Evolutionary conservation across 2,113 vertebrate species (phyloP).

Genomic region (Amphilophus citrinellus): DNA sequence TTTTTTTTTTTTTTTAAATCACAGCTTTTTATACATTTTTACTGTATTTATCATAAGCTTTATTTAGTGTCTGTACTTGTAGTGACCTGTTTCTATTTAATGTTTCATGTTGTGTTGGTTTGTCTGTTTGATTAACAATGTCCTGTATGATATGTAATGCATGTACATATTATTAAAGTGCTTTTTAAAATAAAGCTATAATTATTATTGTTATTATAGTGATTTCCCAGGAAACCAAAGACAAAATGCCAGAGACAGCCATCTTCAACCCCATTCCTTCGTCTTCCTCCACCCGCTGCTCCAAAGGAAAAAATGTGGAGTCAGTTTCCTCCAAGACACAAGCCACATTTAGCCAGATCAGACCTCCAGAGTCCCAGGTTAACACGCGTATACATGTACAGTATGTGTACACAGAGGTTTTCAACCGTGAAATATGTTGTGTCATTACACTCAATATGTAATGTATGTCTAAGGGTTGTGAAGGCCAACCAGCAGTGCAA

Average conservation of each 20-base stretch:
- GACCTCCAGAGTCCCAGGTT: constrained; percentile 56
- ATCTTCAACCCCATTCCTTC: constrained; percentile 50
- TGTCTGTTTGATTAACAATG: neutral
- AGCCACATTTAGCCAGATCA: neutral
- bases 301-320: constrained; percentile 23
- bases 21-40: neutral
- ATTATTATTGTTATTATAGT: constrained; percentile 23
- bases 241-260: constrained; percentile 36
- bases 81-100: neutral
- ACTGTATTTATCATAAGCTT: rapidly evolving
- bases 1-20: neutral
- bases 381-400: neutral
- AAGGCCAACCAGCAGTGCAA: constrained; percentile 27
- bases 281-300: constrained; percentile 36
- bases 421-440: neutral
- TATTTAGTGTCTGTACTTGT: rapidly evolving
- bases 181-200: neutral
- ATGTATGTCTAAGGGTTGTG: constrained; percentile 17
- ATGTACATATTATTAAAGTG: neutral
- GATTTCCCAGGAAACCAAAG: neutral
- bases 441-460: neutral
- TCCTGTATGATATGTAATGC: neutral
- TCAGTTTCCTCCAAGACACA: constrained; percentile 32
- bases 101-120: neutral
- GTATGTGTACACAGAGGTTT: neutral